Conservation (phyloP, 2,113 vertebrate species). For the Xiphophorus couchianus region DNA sequence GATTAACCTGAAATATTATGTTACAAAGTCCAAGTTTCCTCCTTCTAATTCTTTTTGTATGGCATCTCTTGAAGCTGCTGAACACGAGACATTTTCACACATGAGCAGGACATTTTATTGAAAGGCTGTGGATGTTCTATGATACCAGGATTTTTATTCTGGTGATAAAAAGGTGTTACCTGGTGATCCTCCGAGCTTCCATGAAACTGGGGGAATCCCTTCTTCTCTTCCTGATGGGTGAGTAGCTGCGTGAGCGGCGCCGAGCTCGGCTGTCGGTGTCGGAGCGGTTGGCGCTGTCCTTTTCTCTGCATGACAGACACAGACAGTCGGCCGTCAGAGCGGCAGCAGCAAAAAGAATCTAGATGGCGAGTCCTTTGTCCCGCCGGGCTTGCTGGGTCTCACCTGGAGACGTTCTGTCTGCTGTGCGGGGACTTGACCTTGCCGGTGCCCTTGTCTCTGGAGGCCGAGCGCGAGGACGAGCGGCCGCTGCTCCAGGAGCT, state of each 20-base stretch:
- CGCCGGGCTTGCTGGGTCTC: neutral
- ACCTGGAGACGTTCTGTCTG: constrained; percentile 75
- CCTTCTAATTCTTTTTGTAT: neutral
- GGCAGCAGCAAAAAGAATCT: neutral
- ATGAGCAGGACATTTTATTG: neutral
- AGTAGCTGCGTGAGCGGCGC: constrained; percentile 95
- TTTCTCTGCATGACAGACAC: constrained; percentile 81
- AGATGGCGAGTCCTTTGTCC: neutral
- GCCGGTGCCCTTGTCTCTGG: constrained; percentile 81
- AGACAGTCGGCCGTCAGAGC: neutral
- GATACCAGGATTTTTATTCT: neutral
- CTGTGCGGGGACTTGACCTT: constrained; percentile 79
- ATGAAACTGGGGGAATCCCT: constrained; percentile 98
- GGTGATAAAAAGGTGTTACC: constrained; percentile 73
- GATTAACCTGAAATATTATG: neutral
- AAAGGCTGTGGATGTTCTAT: too few relatives aligned
- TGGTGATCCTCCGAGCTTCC: constrained; percentile 98
- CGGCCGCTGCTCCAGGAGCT: constrained; percentile 91
- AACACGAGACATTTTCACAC: neutral
- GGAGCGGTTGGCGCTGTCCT: constrained; percentile 87
- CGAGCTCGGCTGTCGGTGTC: constrained; percentile 87
- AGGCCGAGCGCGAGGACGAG: constrained; percentile 87
- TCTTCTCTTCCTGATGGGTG: constrained; percentile 94
- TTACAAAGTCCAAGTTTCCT: neutral
- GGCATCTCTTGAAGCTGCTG: neutral